Evolutionary conservation across 2,888 invertebrate species (phyloP), one percentile per base, ranked within the genome.

Genomic region (Monochamus alternatus): DNA sequence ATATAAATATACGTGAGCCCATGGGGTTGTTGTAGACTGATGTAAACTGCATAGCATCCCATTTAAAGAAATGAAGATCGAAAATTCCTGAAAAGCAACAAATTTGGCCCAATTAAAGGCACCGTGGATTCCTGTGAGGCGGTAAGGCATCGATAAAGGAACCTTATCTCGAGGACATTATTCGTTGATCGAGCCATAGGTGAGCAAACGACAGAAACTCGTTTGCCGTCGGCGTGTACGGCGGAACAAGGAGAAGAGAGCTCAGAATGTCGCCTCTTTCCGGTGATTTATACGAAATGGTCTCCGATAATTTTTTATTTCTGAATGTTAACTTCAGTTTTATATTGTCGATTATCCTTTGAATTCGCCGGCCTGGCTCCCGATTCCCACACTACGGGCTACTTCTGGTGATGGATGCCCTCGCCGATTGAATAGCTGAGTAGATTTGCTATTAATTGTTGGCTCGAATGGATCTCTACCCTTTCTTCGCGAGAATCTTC

Each of bases 321-420:
- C 87, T 87, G 87, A 89, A 89, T 89, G 88, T 89, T 88, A 88
- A 88, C 88, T 87, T 88, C 86, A 87, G 87, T 88, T 89, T 89
- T 88, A 89, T 89, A 89, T 88, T 89, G 89, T 89, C 88, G 88
- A 88, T 87, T 88, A 86, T 86, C 87, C 87, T 89, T 89, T 88
- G 88, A 87, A 82, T 83, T 84, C 82, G 87, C 88, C 87, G 88
- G 84, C 83, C 80, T 82, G 84, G 87, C 87, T 87, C 86, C 87
- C 83, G 88, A 86, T 89, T 89, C 89, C 88, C 88, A 88, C 88
- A 89, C 86, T 87, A 84, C 78, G 77, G 83, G 82, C 76, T 81
- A 83, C 83, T 86, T 87, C 82, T 84, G 84, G 85, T 86, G 85
- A 86, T 86, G 83, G 84, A 86, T 84, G 85, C 82, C 81, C 81